Evolutionary conservation across 2,888 invertebrate species (phyloP), one percentile per base, ranked within the genome.

Genomic region (Heliothis peltigera): DNA sequence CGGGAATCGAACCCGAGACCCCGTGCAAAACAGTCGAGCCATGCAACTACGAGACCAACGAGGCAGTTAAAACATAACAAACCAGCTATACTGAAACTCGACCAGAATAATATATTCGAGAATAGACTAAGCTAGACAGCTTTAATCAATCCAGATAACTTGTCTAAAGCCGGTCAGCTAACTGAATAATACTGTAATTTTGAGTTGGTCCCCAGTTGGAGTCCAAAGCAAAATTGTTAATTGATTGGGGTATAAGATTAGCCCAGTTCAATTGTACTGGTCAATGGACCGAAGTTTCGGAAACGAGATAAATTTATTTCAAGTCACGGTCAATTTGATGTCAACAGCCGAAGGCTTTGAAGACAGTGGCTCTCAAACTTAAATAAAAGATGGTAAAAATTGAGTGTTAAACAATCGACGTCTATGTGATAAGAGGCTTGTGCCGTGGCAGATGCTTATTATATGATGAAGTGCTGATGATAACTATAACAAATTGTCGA

Each of bases 211-310:
- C 28, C 19, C 12, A 39, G 73, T 72, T 71, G 60, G 57, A 54
- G 19, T 49, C 58, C 61, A 51, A 56, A 71, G 52, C 64, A 54
- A 59, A 47, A 68, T 56, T 62, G 64, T 68, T 68, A 81, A 79
- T 74, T 81, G 77, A 77, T 77, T 73, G 65, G 42, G 8, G 55
- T 56, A 65, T 73, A 51, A 64, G 67, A 76, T 76, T 71, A 80
- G 57, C 35, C 32, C 32, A 51, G 65, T 68, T 64, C 57, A 61
- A 71, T 81, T 75, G 67, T 68, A 48, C 53, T 77, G 71, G 68
- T 64, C 71, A 81, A 77, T 81, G 58, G 55, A 42, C 43, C 63
- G 54, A 64, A 74, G 64, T 77, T 79, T 60, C 46, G 28, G 59
- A 21, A 42, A 48, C 52, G 49, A 39, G 60, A 35, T 60, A 64